phyloP scores from a whole-genome alignment of 2,113 vertebrate genomes.

The Sinocyclocheilus maitianheensis region DNA sequence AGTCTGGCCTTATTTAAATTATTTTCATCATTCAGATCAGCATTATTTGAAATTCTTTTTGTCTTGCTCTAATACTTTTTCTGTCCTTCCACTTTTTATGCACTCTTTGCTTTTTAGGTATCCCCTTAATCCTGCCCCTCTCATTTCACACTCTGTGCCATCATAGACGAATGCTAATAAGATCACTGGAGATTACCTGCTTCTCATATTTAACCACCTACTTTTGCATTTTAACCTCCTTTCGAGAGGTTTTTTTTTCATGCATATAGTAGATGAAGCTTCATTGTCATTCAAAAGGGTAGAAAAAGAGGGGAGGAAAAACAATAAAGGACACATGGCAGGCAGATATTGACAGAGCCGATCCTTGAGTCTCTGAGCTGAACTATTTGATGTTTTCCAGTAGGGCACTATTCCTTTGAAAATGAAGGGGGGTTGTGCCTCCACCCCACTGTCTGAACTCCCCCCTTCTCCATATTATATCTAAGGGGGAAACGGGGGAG shows the following conservation, averaged over 20 bases:
- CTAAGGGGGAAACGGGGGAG: neutral
- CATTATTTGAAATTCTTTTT: neutral
- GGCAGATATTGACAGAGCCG: constrained; percentile 46
- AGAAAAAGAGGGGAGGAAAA: neutral
- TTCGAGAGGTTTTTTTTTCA: constrained; percentile 24
- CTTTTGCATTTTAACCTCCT: constrained; percentile 13
- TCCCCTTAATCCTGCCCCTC: constrained; percentile 51
- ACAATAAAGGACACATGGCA: constrained; percentile 38
- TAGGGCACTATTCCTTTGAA: constrained; percentile 32
- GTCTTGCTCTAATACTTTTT: constrained; percentile 17
- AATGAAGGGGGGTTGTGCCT: constrained; percentile 28
- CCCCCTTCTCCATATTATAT: constrained; percentile 15
- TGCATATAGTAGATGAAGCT: neutral
- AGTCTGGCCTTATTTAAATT: neutral
- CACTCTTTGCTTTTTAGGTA: constrained; percentile 39
- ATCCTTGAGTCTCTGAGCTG: constrained; percentile 35
- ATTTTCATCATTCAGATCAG: neutral
- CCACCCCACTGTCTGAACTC: constrained; percentile 20
- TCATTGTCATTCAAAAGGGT: constrained; percentile 7
- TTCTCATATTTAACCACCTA: constrained; percentile 49
- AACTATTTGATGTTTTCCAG: constrained; percentile 47
- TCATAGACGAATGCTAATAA: constrained; percentile 54
- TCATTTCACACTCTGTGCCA: constrained; percentile 51
- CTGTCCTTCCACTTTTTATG: neutral
- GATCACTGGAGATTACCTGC: constrained; percentile 57